Conservation (phyloP, 2,888 invertebrate genomes). For the Pseudanteris insignis region DNA sequence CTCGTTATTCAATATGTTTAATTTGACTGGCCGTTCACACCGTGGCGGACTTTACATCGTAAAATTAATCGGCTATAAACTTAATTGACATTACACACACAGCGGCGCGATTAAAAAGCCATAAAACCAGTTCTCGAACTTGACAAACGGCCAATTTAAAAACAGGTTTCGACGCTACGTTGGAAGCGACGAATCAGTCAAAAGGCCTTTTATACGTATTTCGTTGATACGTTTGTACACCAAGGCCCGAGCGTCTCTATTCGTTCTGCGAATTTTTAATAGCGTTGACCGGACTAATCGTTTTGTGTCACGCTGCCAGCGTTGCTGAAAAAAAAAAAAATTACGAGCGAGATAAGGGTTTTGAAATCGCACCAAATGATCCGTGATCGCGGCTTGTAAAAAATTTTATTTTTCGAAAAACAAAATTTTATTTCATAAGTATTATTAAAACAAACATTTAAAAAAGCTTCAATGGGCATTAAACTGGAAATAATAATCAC, state of each 20-base stretch:
- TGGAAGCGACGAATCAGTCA: conserved; percentile 40
- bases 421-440: too few species aligned
- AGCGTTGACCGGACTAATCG: conserved; percentile 35
- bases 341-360: conserved; percentile 22
- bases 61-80: conserved; percentile 47
- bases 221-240: conserved; percentile 20
- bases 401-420: too few species aligned
- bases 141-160: conserved; percentile 44
- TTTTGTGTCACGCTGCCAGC: conserved; percentile 30
- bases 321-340: conserved; percentile 18
- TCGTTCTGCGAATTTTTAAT: conserved; percentile 7
- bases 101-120: conserved; percentile 43
- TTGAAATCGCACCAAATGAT: too few species aligned
- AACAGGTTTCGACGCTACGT: conserved; percentile 44
- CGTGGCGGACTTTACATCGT: conserved; percentile 40
- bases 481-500: too few species aligned
- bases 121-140: conserved; percentile 45
- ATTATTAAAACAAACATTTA: too few species aligned
- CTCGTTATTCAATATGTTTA: conserved; percentile 32
- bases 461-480: too few species aligned
- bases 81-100: conserved; percentile 45
- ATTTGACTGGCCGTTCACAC: conserved; percentile 38
- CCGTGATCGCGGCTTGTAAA: too few species aligned
- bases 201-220: conserved; percentile 40
- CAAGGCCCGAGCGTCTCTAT: conserved; percentile 12